Base-by-base conservation (phyloP, 2,888 invertebrate species). In the Polydrusus cervinus region DNA sequence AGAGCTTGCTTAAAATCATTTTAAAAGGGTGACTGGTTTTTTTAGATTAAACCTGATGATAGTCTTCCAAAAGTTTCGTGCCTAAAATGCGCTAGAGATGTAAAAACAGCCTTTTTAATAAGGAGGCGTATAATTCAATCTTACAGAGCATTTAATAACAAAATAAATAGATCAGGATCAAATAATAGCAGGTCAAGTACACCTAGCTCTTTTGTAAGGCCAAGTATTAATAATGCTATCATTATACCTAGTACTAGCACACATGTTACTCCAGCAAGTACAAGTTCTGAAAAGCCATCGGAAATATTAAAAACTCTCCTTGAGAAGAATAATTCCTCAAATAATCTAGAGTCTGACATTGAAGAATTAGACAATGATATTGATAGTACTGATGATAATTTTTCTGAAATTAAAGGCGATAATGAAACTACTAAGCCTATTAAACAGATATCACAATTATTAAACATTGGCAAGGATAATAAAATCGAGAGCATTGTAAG, bases 71-170 rank as follows among this genome's bases (percentile, higher is more conserved):
- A 80, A 75, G 80, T 79, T 38, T 84, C 84, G 62, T 84, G 84
- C 71, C 67, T 82, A 25, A 80, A 81, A 72, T 84, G 84, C 66
- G 78, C 82, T 11, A 80, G 80, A 68, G 83, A 83, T 72, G 79
- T 84, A n/a, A 81, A 83, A 72, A 74, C 77, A 30, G 83, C 82
- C 0, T 78, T 83, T 67, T 79, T 82, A 68, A 79, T 82, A 16
- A 80, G 83, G 67, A 81, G 81, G 49, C 80, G 81, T 5, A 83
- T 84, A n/a, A 80, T 83, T 34, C 80, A 82, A 70, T 82, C 83
- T 13, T 81, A 84, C 51, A 79, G 79, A 76, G 74, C 79, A 14
- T 75, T 83, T n/a, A 66, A 20, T 14, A 60, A n/a, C 30, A 69
- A 73, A 60, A 43, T 64, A 43, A 67, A 40, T 49, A 55, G 43